These are phyloP conservation scores for Phrynocephalus versicolor DNA, from an alignment of 2,113 vertebrate species.

Conservation along the genomic window DNA sequence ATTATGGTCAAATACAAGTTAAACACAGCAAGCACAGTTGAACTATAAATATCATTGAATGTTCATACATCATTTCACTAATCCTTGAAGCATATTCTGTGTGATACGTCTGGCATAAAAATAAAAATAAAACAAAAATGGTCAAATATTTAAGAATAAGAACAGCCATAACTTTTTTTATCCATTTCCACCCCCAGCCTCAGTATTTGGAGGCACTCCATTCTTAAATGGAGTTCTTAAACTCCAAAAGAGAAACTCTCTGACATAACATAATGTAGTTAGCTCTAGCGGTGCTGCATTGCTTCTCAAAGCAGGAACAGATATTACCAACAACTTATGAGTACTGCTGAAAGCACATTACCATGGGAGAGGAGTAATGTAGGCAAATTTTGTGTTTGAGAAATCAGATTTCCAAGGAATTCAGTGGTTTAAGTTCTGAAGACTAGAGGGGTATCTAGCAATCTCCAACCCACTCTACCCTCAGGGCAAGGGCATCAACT, in stretches of 20 bases:
- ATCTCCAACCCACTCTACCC: too few relatives aligned
- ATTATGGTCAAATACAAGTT: slow-evolving; percentile 4
- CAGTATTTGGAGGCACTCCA: background rate
- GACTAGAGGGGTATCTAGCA: too few relatives aligned
- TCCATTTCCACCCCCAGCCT: too few relatives aligned
- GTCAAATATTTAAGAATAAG: background rate
- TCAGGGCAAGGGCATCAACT: too few relatives aligned
- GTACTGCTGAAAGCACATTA: too few relatives aligned
- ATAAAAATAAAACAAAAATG: background rate
- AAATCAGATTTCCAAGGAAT: too few relatives aligned
- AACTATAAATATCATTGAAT: slow-evolving; percentile 21
- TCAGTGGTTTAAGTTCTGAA: too few relatives aligned
- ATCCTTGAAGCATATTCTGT: background rate
- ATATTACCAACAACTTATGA: too few relatives aligned
- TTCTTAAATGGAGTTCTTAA: background rate
- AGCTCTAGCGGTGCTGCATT: background rate
- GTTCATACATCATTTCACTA: slow-evolving; percentile 10
- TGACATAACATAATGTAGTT: background rate
- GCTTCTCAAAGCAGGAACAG: background rate
- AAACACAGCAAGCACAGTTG: background rate
- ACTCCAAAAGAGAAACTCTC: background rate
- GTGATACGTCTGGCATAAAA: background rate
- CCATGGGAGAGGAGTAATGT: too few relatives aligned
- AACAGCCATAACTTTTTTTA: background rate
- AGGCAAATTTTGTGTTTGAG: too few relatives aligned